Conservation (phyloP, 2,113 vertebrate genomes). For the Silurus asotus region DNA sequence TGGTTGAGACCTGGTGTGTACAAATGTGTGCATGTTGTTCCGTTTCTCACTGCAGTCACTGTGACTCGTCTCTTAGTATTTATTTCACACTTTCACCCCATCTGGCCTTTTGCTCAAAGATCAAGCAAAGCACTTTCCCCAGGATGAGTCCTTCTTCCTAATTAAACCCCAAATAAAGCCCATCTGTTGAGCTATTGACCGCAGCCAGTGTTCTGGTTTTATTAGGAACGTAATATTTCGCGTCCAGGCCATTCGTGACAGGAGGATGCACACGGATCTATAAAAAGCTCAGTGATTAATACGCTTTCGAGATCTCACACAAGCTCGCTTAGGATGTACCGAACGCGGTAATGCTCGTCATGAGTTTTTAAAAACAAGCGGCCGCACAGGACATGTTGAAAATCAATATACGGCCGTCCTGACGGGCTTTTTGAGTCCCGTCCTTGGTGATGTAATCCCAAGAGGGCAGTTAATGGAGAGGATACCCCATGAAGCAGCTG, state of each 20-base stretch:
- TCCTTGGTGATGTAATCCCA: conserved; percentile 20
- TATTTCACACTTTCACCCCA: conserved; percentile 24
- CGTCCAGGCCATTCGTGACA: conserved; percentile 18
- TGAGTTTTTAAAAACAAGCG: conserved; percentile 13
- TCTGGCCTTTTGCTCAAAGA: conserved; percentile 28
- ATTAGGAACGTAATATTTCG: conserved; percentile 30
- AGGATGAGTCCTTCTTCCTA: conserved; percentile 41
- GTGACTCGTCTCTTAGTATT: not conserved
- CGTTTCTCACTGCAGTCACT: not conserved
- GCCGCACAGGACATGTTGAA: conserved; percentile 15
- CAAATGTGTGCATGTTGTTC: not conserved
- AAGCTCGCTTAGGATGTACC: not conserved
- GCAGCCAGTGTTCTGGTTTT: conserved; percentile 29
- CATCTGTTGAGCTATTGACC: conserved; percentile 53
- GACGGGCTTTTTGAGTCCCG: conserved; percentile 17
- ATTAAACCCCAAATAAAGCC: conserved; percentile 49
- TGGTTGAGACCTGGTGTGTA: not conserved
- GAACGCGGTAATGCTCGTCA: not conserved
- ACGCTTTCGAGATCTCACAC: not conserved
- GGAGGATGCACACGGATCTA: conserved; percentile 2
- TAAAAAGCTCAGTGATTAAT: conserved; percentile 28
- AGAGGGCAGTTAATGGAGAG: conserved; percentile 29
- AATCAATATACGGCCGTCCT: conserved; percentile 41
- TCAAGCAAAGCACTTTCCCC: conserved; percentile 38
- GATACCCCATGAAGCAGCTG: conserved; percentile 31